Conservation (phyloP, 2,113 vertebrate species). For the Dasypus novemcinctus region DNA sequence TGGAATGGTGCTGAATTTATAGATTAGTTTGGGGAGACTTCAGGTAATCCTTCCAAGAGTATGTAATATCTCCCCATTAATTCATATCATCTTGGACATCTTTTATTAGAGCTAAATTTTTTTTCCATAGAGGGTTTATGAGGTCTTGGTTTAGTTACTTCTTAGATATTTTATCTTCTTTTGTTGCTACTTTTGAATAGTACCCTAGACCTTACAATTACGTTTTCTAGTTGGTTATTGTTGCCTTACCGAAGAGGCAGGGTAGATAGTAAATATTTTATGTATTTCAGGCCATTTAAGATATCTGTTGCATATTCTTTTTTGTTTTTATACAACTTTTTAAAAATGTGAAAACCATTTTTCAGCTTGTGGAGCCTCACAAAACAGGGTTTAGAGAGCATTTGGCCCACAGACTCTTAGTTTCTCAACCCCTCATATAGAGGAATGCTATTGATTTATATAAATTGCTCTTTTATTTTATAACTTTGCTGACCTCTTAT, state of each 20-base stretch:
- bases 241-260: background rate
- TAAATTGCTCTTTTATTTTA: background rate
- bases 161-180: background rate
- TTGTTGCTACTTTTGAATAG: background rate
- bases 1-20: background rate
- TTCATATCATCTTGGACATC: background rate
- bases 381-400: background rate
- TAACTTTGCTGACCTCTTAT: background rate
- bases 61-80: background rate
- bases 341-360: background rate
- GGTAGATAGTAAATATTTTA: background rate
- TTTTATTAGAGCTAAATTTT: background rate
- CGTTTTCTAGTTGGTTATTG: background rate
- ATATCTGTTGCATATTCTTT: background rate
- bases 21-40: background rate
- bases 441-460: background rate
- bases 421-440: background rate
- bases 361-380: background rate
- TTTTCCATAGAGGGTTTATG: background rate
- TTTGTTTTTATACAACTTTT: background rate
- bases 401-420: background rate
- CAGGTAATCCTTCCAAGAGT: background rate
- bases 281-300: background rate
- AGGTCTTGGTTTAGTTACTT: constrained; percentile 5
- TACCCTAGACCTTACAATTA: background rate